These are phyloP conservation scores for Lordiphosa collinella DNA, from an alignment of 1,140 invertebrate genomes.

Conservation along the genomic window DNA sequence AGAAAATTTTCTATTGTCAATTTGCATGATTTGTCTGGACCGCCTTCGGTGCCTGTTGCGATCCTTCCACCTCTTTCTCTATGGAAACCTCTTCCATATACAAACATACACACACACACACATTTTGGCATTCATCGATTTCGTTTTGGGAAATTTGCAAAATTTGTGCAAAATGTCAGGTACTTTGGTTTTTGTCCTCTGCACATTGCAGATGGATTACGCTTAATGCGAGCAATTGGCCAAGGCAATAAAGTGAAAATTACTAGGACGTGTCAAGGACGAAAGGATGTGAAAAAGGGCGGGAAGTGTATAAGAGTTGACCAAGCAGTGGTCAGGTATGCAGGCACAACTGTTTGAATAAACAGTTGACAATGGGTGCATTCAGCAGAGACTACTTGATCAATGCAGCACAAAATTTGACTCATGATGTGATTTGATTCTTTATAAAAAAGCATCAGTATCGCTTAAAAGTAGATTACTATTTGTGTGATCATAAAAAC, in stretches of 20 bases:
- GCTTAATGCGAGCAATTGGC: conserved; percentile 65
- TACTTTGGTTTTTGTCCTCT: conserved; percentile 33
- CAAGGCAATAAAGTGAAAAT: conserved; percentile 73
- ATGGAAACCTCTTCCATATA: conserved; percentile 48
- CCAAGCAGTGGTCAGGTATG: no score
- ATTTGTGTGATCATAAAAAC: no score
- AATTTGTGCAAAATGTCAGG: conserved; percentile 60
- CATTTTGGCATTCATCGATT: conserved; percentile 64
- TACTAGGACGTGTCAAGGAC: conserved; percentile 65
- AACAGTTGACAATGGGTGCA: no score
- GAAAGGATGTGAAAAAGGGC: not conserved
- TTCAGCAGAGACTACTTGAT: no score
- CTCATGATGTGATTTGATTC: no score
- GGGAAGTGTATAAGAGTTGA: not conserved
- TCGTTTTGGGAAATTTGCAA: conserved; percentile 62
- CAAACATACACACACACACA: conserved; percentile 2
- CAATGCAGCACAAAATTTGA: no score
- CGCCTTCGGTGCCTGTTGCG: conserved; percentile 48
- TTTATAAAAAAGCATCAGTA: no score
- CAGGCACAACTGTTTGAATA: no score
- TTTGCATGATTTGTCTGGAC: conserved; percentile 61
- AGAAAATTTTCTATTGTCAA: conserved; percentile 56
- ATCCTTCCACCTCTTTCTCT: conserved; percentile 22
- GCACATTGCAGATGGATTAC: conserved; percentile 68
- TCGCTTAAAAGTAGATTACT: no score